These are phyloP conservation scores for Busseola fusca DNA, from an alignment of 2,888 invertebrate genomes.

Conservation along the genomic window DNA sequence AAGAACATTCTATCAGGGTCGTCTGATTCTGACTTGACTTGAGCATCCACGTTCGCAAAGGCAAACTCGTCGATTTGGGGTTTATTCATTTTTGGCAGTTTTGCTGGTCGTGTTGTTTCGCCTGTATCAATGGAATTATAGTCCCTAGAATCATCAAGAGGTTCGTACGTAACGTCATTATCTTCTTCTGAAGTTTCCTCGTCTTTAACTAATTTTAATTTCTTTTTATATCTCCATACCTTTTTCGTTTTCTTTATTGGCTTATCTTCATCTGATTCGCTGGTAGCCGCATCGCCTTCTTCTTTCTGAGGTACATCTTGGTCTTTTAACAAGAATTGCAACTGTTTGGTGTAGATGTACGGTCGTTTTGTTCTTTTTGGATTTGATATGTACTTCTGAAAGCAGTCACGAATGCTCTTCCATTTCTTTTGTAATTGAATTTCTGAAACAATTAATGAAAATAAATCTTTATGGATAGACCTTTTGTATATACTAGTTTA, in stretches of 20 bases:
- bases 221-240: slow-evolving; percentile 74
- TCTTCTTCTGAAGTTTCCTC: slow-evolving; percentile 76
- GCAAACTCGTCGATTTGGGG: slow-evolving; percentile 73
- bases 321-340: slow-evolving; percentile 79
- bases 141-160: slow-evolving; percentile 65
- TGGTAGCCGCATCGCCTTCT: slow-evolving; percentile 58
- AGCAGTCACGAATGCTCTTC: slow-evolving; percentile 85
- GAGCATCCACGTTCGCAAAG: slow-evolving; percentile 80
- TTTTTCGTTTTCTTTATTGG: slow-evolving; percentile 51
- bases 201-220: slow-evolving; percentile 70
- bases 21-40: slow-evolving; percentile 69
- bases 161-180: slow-evolving; percentile 62
- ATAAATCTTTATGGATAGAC: background rate
- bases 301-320: slow-evolving; percentile 60
- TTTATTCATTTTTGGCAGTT: slow-evolving; percentile 61
- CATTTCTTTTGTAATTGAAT: slow-evolving; percentile 86
- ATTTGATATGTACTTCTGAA: slow-evolving; percentile 78
- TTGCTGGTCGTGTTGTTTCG: slow-evolving; percentile 55
- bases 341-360: slow-evolving; percentile 78
- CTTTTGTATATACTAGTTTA: background rate
- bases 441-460: slow-evolving; percentile 71
- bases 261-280: slow-evolving; percentile 70
- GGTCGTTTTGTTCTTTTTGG: slow-evolving; percentile 79
- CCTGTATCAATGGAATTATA: slow-evolving; percentile 62
- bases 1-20: slow-evolving; percentile 83